Conservation (phyloP, 2,888 invertebrate species). For the Atherix ibis region DNA sequence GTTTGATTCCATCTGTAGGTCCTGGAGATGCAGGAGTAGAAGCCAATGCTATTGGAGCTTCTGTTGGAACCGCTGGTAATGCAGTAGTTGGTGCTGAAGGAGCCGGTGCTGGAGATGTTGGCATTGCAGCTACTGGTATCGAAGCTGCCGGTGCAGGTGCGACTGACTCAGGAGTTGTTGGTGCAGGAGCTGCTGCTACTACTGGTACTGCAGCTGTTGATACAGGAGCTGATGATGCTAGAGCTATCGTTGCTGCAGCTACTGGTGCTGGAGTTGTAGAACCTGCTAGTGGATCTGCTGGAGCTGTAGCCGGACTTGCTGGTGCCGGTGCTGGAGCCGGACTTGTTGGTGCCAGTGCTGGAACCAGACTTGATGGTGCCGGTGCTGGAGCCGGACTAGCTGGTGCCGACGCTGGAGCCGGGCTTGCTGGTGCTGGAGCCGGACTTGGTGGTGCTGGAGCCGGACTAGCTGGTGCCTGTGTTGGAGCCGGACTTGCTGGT, state of each 20-base stretch:
- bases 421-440: too few relatives aligned
- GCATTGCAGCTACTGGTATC: constrained; percentile 4
- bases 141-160: background rate
- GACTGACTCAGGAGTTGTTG: constrained; percentile 1
- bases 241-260: background rate
- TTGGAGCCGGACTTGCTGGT: background rate
- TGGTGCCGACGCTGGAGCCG: too few relatives aligned
- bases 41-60: constrained; percentile 1
- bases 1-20: too few relatives aligned
- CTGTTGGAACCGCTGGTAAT: constrained; percentile 45
- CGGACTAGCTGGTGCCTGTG: background rate
- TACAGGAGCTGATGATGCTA: background rate
- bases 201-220: constrained; percentile 59
- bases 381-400: too few relatives aligned
- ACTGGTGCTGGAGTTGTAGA: background rate
- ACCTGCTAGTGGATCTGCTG: background rate
- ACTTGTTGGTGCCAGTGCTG: too few relatives aligned
- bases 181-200: constrained; percentile 10
- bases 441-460: background rate
- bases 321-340: background rate
- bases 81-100: constrained; percentile 32
- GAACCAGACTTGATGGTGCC: too few relatives aligned
- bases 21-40: constrained; percentile 27
- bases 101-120: constrained; percentile 39
- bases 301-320: background rate